Evolutionary conservation across 2,113 vertebrate genomes (phyloP), one percentile per base, ranked within the genome.

Genomic region (Sceloporus tristichus): DNA sequence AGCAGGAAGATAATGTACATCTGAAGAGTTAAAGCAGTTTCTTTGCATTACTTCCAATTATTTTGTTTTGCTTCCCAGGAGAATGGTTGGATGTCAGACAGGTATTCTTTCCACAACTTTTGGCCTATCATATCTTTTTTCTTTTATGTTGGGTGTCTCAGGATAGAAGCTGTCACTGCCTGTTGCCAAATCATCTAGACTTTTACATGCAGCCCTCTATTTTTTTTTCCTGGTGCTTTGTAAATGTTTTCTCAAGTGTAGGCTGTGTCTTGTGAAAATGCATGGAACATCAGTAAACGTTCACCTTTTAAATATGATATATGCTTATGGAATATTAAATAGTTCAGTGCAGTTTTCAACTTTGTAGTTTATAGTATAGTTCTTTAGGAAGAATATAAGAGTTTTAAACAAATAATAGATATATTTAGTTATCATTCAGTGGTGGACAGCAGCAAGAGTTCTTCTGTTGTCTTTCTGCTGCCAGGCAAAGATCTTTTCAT

Each of bases 181-280:
- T 38, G 81, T 85, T 80, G 4, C 0, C 0, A 48, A 65, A 2
- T 0, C 73, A 62, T 34, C 1, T n/a, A 53, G 59, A 42, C 84
- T 88, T 83, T 18, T 54, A 79, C 29, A 1, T 9, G 54, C 5
- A 11, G 3, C 8, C 34, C 21, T 59, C 11, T 1, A 40, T 83
- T 77, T 23, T 0, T 54, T 42, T 11, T 48, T 16, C 13, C n/a
- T 42, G 59, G 62, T 53, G 73, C 42, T 86, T 90, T 77, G 79
- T 86, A 82, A 88, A 91, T 79, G 5, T 77, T 87, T 87, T 71
- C 88, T 85, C 70, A 8, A 83, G 80, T 68, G 81, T 29, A 84
- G 16, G 48, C 42, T 40, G 42, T 27, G 25, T 42, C 56, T 84
- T 40, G 0, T 1, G 65, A 56, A 88, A 85, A n/a, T 82, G 42